Evolutionary conservation across 2,888 invertebrate species (phyloP), one percentile per base, ranked within the genome.

Genomic region (Pocota personata): DNA sequence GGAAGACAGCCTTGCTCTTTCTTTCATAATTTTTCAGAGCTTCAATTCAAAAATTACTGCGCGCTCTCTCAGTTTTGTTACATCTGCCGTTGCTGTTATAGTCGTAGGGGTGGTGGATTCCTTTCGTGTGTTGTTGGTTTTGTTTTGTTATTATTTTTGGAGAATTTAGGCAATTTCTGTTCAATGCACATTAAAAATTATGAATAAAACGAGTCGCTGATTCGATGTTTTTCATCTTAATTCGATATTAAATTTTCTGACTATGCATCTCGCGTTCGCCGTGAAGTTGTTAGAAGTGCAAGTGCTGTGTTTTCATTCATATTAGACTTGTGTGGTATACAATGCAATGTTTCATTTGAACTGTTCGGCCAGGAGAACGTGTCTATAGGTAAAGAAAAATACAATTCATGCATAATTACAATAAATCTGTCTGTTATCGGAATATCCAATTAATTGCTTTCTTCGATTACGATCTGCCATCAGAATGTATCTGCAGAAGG

Each of bases 131-230:
- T 77, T 77, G 77, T 82, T 82, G 76, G 71, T 82, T 82, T 82
- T 77, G 82, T 77, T 82, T 82, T 82, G 77, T 77, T 82, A 82
- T 82, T 77, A 77, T 82, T 69, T 82, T 62, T 32, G 48, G 48
- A 72, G 77, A 64, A 12, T 62, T 64, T 57, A 57, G 52, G 48
- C 57, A 46, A 62, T 50, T 71, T 64, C 27, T 52, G 32, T 75
- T 37, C 43, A 32, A n/a, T 12, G 27, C 19, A 48, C 14, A 50
- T 55, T 69, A 40, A 77, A 77, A 58, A 43, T 21, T 1, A 57
- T 71, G 48, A 64, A 58, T 43, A 27, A 8, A 71, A 82, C 37
- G 14, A 43, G 16, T 32, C 52, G 14, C 21, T 82, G 43, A 60
- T 14, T 37, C n/a, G 19, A 16, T 27, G 12, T 27, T 35, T 21